Base-by-base conservation (phyloP, 1,140 invertebrate genomes). In the Musca vetustissima region DNA sequence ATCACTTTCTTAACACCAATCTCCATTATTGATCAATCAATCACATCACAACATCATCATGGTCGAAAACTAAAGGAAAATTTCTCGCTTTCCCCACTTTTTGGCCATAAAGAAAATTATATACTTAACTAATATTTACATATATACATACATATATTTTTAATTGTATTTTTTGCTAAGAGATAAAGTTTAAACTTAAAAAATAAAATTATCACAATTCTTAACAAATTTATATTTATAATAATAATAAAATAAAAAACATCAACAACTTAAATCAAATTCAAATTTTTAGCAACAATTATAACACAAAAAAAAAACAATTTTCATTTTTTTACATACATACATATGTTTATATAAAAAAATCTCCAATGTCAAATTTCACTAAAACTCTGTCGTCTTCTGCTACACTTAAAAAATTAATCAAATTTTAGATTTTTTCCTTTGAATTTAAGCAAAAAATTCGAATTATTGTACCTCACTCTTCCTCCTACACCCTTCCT, bases 51-150 rank as follows among this genome's bases (percentile, higher is more conserved):
- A 28, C 8, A 28, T 28, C 28, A 28, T 28, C 28, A 6, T 32
- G 17, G 17, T 59, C 55, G 13, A 43, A 13, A 43, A 13, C 6
- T 8, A 43, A 43, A 43, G 13, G 13, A 43, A 43, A 43, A 43
- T 28, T 32, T 17, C n/a, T 7, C 25, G 3, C 25, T 17, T 32
- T 61, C 57, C 28, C 57, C 28, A 32, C 9, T 43, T 61, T 43
- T 43, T 28, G 3, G 3, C 3, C 36, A 43, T 32, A 43, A 43
- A 43, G 36, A 43, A 61, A 61, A 36, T 21, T 36, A 36, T 61
- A 61, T 61, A 61, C 57, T 61, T 61, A 61, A 61, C 57, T 61
- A 61, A 61, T 61, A 61, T 61, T 61, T 61, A 61, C 36, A 43
- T 43, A 43, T 43, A 43, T 13, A 43, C 11, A 43, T 43, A 43